phyloP scores from a whole-genome alignment of 2,113 vertebrate species.

The Rhea americana region DNA sequence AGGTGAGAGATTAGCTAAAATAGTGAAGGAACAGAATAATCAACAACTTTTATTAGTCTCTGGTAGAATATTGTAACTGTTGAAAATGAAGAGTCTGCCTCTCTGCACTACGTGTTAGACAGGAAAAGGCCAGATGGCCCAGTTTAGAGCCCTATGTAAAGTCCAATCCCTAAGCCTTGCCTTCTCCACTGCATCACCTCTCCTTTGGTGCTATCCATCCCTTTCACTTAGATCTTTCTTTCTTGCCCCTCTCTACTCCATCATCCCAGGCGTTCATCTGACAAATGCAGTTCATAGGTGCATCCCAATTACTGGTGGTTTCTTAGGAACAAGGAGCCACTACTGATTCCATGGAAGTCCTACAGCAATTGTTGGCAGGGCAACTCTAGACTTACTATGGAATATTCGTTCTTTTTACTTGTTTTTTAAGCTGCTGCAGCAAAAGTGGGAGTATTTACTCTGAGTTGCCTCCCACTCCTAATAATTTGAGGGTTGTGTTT shows the following conservation, averaged over 20 bases:
- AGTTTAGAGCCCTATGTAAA: not conserved
- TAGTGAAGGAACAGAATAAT: not conserved
- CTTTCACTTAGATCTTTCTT: not conserved
- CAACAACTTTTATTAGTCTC: not conserved
- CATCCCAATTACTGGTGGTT: not conserved
- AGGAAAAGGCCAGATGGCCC: not conserved
- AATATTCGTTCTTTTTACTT: not conserved
- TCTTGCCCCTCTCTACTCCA: not conserved
- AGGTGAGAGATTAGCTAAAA: not conserved
- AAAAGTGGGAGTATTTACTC: not conserved
- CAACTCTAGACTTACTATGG: not conserved
- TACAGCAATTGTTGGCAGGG: not conserved
- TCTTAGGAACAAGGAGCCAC: constrained; percentile 5
- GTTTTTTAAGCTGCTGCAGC: not conserved
- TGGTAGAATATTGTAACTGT: not conserved
- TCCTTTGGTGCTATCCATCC: fast-evolving
- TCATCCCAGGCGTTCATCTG: not conserved
- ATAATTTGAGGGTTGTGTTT: not conserved
- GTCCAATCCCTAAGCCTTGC: not conserved
- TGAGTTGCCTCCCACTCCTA: not conserved
- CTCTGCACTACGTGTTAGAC: not conserved
- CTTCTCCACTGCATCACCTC: fast-evolving
- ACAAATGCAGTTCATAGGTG: not conserved
- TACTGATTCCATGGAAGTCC: not conserved
- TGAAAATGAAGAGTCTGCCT: not conserved